Evolutionary conservation across 1,140 invertebrate species (phyloP).

Genomic region (Himalopsyche phryganea): DNA sequence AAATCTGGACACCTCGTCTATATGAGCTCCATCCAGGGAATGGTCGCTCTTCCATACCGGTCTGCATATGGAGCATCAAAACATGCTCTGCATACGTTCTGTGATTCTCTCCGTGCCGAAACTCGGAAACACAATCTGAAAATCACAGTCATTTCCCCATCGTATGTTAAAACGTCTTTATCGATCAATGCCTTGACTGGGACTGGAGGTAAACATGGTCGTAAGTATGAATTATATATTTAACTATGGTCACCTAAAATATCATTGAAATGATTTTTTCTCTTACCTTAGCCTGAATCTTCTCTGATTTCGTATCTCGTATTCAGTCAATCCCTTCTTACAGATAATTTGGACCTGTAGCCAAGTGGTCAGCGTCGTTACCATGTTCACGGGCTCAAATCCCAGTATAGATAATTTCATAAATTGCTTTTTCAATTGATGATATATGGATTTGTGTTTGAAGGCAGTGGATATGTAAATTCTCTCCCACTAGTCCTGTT

Average conservation of each 20-base stretch:
- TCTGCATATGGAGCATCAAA: conserved; percentile 92
- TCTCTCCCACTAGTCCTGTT: too few species aligned
- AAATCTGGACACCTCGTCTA: conserved; percentile 81
- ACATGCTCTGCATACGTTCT: conserved; percentile 88
- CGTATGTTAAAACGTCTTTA: conserved; percentile 84
- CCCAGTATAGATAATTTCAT: too few species aligned
- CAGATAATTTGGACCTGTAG: background rate
- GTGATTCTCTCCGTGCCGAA: conserved; percentile 80
- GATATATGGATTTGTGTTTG: too few species aligned
- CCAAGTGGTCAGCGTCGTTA: too few species aligned
- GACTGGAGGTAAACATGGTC: conserved; percentile 72
- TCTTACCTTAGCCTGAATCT: background rate
- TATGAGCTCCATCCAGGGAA: conserved; percentile 91
- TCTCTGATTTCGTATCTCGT: background rate
- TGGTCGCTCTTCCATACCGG: conserved; percentile 83
- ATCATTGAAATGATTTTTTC: background rate
- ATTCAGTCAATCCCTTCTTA: background rate
- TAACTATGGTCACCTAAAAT: background rate
- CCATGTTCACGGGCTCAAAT: too few species aligned
- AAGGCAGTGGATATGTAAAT: too few species aligned
- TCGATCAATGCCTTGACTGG: conserved; percentile 85
- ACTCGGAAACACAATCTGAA: conserved; percentile 69
- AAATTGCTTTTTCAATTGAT: too few species aligned
- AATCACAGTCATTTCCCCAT: conserved; percentile 81
- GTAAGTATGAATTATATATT: conserved; percentile 13